phyloP scores from a whole-genome alignment of 2,113 vertebrate genomes.

The Nymphicus hollandicus region DNA sequence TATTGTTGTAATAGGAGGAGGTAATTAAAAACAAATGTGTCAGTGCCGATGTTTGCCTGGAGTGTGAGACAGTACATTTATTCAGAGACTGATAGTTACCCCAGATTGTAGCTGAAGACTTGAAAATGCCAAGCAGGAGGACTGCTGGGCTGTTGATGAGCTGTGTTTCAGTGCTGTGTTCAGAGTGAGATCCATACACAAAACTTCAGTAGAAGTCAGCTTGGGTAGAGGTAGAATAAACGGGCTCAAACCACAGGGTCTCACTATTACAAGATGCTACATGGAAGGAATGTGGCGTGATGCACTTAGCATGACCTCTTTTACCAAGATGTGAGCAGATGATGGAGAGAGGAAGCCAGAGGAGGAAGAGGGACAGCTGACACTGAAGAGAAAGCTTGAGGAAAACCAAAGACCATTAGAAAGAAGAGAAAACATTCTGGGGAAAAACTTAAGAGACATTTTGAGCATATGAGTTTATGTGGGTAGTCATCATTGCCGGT shows the following conservation, averaged over 20 bases:
- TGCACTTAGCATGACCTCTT: background rate
- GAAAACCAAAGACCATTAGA: background rate
- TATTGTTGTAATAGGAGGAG: background rate
- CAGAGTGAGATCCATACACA: background rate
- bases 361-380: background rate
- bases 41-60: background rate
- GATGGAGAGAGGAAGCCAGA: background rate
- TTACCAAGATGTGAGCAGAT: background rate
- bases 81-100: background rate
- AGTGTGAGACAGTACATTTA: background rate
- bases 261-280: background rate
- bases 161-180: background rate
- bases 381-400: background rate
- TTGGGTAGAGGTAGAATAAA: background rate
- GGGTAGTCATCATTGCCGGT: background rate
- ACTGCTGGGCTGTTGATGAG: background rate
- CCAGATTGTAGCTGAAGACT: background rate
- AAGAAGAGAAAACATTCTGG: background rate
- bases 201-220: background rate
- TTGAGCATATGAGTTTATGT: rapidly evolving
- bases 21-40: background rate
- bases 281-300: rapidly evolving
- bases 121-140: background rate
- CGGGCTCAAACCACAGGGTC: background rate
- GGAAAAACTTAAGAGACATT: background rate